phyloP scores from a whole-genome alignment of 1,140 invertebrate species.

The Panagrolaimus sp. region DNA sequence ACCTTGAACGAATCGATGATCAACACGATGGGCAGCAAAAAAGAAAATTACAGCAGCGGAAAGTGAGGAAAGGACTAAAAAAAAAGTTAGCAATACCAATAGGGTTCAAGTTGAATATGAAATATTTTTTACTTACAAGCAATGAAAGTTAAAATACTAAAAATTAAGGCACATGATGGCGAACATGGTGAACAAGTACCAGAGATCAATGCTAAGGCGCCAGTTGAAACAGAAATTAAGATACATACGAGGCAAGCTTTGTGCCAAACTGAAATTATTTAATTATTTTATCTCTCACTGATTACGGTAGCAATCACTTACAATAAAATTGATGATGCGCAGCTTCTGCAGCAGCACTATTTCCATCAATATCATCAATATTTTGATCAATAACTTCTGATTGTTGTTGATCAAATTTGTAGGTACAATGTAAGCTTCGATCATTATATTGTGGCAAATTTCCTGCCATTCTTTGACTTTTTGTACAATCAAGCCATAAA shows the following conservation, averaged over 20 bases:
- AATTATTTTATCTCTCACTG: neutral
- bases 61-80: constrained; percentile 31
- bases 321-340: constrained; percentile 57
- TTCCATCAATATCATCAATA: constrained; percentile 45
- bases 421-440: constrained; percentile 52
- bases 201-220: constrained; percentile 37
- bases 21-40: constrained; percentile 47
- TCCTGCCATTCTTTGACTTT: constrained; percentile 35
- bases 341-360: constrained; percentile 53
- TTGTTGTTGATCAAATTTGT: constrained; percentile 53
- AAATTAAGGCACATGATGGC: constrained; percentile 46
- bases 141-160: constrained; percentile 45
- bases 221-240: constrained; percentile 39
- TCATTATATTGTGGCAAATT: constrained; percentile 30
- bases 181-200: constrained; percentile 54
- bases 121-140: constrained; percentile 35
- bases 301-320: constrained; percentile 20
- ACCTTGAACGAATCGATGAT: constrained; percentile 44
- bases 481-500: constrained; percentile 52
- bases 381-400: constrained; percentile 49
- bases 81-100: neutral
- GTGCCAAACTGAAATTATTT: constrained; percentile 49
- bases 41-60: constrained; percentile 38
- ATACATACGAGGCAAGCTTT: constrained; percentile 53
- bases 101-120: too few species aligned